These are phyloP conservation scores for Hapalemur alaotrensis DNA, from an alignment of 2,797 vertebrate species.

Conservation along the genomic window DNA sequence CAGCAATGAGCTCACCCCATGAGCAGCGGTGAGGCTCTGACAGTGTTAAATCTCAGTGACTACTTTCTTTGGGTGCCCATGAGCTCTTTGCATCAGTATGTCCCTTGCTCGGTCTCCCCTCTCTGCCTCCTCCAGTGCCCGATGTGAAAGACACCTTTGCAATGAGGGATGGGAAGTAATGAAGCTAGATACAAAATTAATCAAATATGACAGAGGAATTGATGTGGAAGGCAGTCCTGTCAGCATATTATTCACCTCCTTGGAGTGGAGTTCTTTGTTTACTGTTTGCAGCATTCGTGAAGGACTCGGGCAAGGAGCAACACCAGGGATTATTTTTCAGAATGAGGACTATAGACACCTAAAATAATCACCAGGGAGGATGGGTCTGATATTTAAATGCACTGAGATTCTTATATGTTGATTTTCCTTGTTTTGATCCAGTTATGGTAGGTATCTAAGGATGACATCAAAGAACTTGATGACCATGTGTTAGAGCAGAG, in stretches of 20 bases:
- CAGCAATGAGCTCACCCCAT: accelerated
- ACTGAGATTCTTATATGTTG: neutral
- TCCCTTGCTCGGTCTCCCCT: neutral
- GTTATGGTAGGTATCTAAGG: neutral
- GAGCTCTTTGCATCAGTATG: neutral
- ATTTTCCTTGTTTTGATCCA: neutral
- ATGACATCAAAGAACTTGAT: neutral
- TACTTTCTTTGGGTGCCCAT: neutral
- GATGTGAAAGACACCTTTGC: conserved; percentile 78
- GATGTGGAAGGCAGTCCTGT: conserved; percentile 65
- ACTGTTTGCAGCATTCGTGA: neutral
- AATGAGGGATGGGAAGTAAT: conserved; percentile 74
- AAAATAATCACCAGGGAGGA: neutral
- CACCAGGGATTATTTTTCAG: neutral
- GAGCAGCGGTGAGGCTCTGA: accelerated
- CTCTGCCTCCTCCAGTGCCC: conserved; percentile 30
- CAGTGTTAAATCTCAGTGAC: neutral
- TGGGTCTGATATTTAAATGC: neutral
- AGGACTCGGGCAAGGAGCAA: accelerated
- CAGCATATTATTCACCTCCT: neutral
- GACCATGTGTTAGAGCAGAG: neutral
- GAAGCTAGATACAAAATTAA: conserved; percentile 74
- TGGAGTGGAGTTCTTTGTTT: neutral
- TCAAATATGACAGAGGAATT: conserved; percentile 77
- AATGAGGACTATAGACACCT: neutral